phyloP scores from a whole-genome alignment of 2,113 vertebrate genomes.

The Hippocampus mohnikei region DNA sequence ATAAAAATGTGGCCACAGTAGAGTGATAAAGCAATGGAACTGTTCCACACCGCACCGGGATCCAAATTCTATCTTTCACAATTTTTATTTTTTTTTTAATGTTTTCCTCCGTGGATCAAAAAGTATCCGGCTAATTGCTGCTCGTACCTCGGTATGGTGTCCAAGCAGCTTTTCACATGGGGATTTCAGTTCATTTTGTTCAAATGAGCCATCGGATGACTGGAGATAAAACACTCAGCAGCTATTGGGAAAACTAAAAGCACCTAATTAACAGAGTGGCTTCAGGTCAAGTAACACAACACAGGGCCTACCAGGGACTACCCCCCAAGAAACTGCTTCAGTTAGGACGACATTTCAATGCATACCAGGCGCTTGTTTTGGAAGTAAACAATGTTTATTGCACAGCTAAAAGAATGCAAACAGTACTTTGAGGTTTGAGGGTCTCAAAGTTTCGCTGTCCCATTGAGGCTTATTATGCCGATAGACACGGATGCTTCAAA shows the following conservation, averaged over 20 bases:
- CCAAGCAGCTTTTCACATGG: not conserved
- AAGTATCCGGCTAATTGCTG: not conserved
- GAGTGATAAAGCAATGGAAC: not conserved
- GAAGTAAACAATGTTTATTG: not conserved
- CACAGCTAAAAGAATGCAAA: not conserved
- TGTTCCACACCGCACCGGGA: not conserved
- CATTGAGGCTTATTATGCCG: not conserved
- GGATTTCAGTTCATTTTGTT: not conserved
- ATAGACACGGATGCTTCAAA: not conserved
- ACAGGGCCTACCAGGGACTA: not conserved
- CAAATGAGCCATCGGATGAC: not conserved
- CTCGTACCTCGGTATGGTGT: not conserved
- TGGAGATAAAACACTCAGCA: not conserved
- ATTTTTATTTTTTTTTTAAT: not conserved
- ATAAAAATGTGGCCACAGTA: not conserved
- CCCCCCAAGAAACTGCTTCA: not conserved
- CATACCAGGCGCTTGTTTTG: not conserved
- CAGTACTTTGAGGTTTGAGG: not conserved
- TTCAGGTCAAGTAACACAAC: not conserved
- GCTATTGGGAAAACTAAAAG: not conserved
- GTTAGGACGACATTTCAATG: not conserved
- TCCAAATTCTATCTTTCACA: not conserved
- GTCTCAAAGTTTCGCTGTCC: not conserved
- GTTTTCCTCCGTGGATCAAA: not conserved
- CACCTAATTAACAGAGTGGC: not conserved